Evolutionary conservation across 1,140 invertebrate species (phyloP).

Genomic region (Papilio dardanus): DNA sequence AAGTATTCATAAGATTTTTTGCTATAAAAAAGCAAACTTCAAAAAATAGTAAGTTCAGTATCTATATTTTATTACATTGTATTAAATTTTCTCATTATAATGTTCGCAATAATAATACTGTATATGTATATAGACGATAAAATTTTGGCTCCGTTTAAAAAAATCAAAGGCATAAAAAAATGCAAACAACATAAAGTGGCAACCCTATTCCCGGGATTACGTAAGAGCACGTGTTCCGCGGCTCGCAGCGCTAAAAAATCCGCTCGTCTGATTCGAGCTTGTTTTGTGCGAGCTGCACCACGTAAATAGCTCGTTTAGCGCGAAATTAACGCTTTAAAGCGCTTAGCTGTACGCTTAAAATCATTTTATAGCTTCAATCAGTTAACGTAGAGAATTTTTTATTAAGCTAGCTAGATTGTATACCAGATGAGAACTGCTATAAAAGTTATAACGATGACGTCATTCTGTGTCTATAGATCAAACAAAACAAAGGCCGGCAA

Average conservation of each 20-base stretch:
- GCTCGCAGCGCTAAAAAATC: constrained; percentile 21
- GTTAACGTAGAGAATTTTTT: background rate
- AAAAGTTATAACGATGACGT: background rate
- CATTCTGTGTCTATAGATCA: background rate
- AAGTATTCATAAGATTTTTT: too few species aligned
- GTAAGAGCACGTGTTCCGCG: constrained; percentile 28
- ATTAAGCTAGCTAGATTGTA: background rate
- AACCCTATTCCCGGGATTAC: constrained; percentile 23
- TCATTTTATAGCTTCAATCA: background rate
- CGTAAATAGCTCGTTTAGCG: constrained; percentile 17
- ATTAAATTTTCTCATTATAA: too few species aligned
- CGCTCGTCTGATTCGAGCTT: constrained; percentile 22
- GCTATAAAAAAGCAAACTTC: too few species aligned
- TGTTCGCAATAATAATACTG: background rate
- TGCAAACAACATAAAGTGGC: background rate
- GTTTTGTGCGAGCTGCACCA: constrained; percentile 4
- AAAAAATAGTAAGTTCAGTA: too few species aligned
- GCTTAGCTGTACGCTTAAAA: constrained; percentile 1
- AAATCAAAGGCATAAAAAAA: background rate
- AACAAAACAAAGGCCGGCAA: too few species aligned
- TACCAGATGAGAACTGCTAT: background rate
- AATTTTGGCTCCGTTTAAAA: background rate
- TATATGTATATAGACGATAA: too few species aligned
- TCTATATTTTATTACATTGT: too few species aligned
- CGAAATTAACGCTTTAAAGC: constrained; percentile 17